phyloP scores from a whole-genome alignment of 1,140 invertebrate genomes.

The Pseudomyrmex cubaensis region DNA sequence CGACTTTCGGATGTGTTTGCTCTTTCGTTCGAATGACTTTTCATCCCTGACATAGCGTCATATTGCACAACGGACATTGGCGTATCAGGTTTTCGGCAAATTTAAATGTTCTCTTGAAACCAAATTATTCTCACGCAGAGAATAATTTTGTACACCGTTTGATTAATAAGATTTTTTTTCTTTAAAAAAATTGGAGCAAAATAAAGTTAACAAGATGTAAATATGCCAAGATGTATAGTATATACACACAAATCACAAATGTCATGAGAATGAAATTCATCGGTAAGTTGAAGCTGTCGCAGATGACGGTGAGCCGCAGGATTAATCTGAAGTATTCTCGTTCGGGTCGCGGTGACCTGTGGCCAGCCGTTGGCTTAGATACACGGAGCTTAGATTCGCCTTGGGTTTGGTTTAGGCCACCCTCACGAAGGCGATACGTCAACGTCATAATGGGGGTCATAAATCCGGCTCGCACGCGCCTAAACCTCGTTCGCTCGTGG shows the following conservation, averaged over 20 bases:
- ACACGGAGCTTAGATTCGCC: constrained; percentile 77
- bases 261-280: neutral
- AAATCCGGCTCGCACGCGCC: constrained; percentile 80
- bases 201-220: neutral
- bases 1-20: constrained; percentile 38
- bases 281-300: constrained; percentile 55
- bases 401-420: constrained; percentile 75
- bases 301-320: constrained; percentile 75
- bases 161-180: neutral
- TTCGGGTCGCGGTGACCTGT: constrained; percentile 75
- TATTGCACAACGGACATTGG: neutral
- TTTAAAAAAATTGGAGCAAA: neutral
- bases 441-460: constrained; percentile 81
- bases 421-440: constrained; percentile 78
- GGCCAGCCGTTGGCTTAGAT: constrained; percentile 78
- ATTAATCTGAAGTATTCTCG: constrained; percentile 77
- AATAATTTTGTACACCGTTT: neutral
- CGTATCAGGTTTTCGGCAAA: neutral
- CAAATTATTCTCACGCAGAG: neutral
- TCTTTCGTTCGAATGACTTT: constrained; percentile 1
- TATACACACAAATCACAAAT: neutral
- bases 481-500: constrained; percentile 63
- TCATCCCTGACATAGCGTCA: neutral
- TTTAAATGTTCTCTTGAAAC: neutral
- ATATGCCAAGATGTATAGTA: neutral